Base-by-base conservation (phyloP, 2,888 invertebrate genomes). In the Pachymerium ferrugineum region DNA sequence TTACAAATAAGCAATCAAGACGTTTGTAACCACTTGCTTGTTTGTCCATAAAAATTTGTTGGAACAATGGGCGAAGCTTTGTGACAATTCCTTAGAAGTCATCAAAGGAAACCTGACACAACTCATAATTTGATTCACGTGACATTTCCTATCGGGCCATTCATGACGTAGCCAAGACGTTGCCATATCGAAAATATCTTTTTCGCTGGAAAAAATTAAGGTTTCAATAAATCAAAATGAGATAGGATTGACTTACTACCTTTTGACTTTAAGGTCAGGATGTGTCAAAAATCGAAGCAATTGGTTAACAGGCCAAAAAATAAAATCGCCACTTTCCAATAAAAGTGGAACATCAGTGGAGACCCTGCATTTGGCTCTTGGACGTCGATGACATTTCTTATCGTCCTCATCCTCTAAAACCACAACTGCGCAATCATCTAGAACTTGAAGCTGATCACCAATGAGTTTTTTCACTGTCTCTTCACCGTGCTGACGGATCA, bases 1-100 rank as follows among this genome's bases (percentile, higher is more conserved):
- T 70, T 70, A 70, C 70, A 70, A 25, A 22, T 70, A 70, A 10
- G 31, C 70, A 16, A 70, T 8, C 6, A 70, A 22, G n/a, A 70
- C 35, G 31, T 10, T 33, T 8, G 31, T 70, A n/a, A 70, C 35
- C 30, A 70, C 30, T 16, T 33, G 31, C 16, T 33, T 35, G 31
- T 70, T 33, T 22, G 31, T 33, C 70, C 70, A 70, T 8, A 70
- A 10, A 3, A 70, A 8, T 33, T 70, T 14, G 31, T 70, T 70
- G 30, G 19, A 14, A 6, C n/a, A 16, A 1, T 70, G 33, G n/a
- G 1, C 22, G 35, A 70, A 70, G 8, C 31, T 10, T n/a, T 70
- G 19, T 22, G 1, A 4, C 3, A 70, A 4, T 30, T 70, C 70
- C 16, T 30, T 16, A 5, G 19, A 22, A 31, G 70, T 30, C 31